phyloP scores from a whole-genome alignment of 2,113 vertebrate genomes.

The Spilogale gracilis region DNA sequence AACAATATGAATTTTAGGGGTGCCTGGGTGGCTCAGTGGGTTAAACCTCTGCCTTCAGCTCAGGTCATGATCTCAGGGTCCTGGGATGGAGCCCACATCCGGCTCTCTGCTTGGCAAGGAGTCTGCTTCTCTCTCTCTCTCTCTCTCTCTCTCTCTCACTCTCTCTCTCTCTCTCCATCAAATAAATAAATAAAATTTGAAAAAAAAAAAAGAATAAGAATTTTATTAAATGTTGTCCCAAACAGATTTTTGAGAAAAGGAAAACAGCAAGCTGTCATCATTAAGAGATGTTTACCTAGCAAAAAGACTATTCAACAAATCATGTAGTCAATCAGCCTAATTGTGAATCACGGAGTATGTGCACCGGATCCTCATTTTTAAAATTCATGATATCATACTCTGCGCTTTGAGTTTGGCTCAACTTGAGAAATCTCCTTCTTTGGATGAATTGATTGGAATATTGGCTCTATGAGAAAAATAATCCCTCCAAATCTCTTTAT shows the following conservation, averaged over 20 bases:
- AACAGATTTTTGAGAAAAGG: not conserved
- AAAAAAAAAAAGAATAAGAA: not conserved
- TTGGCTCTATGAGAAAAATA: constrained; percentile 61
- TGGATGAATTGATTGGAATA: constrained; percentile 69
- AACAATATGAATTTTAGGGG: constrained; percentile 1
- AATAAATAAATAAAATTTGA: too few relatives aligned
- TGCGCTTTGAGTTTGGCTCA: constrained; percentile 58
- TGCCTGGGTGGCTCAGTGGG: too few relatives aligned
- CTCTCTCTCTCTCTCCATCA: too few relatives aligned
- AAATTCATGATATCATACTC: constrained; percentile 73
- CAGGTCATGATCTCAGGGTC: too few relatives aligned
- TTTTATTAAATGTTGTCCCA: not conserved
- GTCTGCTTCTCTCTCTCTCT: too few relatives aligned
- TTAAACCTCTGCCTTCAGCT: too few relatives aligned
- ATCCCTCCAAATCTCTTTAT: constrained; percentile 72
- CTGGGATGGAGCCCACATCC: too few relatives aligned
- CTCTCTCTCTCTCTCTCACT: too few relatives aligned
- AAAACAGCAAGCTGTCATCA: not conserved
- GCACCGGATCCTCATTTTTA: constrained; percentile 22
- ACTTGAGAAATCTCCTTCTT: constrained; percentile 60
- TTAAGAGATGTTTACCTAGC: not conserved
- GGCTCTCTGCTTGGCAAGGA: too few relatives aligned
- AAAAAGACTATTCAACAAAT: constrained; percentile 37
- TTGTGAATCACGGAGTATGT: not conserved
- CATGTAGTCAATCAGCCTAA: not conserved